Evolutionary conservation across 2,113 vertebrate species (phyloP).

Genomic region (Eonycteris spelaea): DNA sequence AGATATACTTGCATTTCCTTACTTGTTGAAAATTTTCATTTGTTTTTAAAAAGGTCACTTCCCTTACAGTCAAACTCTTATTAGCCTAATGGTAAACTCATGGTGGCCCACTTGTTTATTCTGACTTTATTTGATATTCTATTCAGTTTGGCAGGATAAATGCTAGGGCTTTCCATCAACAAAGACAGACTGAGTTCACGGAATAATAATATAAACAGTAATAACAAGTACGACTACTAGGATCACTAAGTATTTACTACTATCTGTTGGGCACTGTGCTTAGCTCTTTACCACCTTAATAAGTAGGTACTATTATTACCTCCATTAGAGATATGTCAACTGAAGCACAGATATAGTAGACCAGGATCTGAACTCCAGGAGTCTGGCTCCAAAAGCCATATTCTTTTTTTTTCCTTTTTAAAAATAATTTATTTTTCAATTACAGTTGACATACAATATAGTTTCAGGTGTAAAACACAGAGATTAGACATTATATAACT

Average conservation of each 20-base stretch:
- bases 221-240: slow-evolving; percentile 7
- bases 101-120: background rate
- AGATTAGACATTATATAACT: no score
- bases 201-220: background rate
- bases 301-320: background rate
- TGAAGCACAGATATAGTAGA: background rate
- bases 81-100: slow-evolving; percentile 17
- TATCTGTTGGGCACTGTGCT: background rate
- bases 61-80: background rate
- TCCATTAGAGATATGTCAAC: background rate
- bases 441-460: no score
- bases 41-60: background rate
- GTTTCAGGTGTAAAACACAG: no score
- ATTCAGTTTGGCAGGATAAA: slow-evolving; percentile 8
- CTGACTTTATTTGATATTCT: slow-evolving; percentile 24
- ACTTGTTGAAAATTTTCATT: background rate
- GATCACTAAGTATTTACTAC: background rate
- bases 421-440: no score
- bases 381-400: background rate
- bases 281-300: background rate
- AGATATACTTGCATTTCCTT: background rate
- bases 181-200: background rate
- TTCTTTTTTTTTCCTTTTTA: background rate
- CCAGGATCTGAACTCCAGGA: slow-evolving; percentile 9
- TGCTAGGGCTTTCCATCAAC: background rate